These are phyloP conservation scores for Porites australiensis DNA, from an alignment of 64 coral and sea anemone genomes.

Conservation along the genomic window DNA sequence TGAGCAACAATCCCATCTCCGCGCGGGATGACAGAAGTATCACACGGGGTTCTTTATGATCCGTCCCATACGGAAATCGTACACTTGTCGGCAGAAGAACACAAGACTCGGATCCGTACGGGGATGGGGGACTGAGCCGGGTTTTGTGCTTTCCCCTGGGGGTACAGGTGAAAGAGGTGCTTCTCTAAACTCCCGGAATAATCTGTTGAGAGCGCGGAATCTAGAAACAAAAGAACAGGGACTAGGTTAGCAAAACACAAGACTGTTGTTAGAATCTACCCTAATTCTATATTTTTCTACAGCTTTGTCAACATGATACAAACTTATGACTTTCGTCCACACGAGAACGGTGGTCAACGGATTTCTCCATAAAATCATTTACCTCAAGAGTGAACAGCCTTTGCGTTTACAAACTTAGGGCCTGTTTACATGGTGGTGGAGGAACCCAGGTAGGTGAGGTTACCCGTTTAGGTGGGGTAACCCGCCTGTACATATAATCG, in stretches of 20 bases:
- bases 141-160: conserved; percentile 84
- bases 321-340: too few species aligned
- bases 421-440: too few species aligned
- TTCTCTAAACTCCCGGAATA: conserved; percentile 84
- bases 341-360: too few species aligned
- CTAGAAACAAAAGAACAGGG: conserved; percentile 19
- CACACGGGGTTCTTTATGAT: conserved; percentile 96
- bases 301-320: too few species aligned
- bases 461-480: too few species aligned
- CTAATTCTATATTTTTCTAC: too few species aligned
- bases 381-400: too few species aligned
- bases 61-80: conserved; percentile 96
- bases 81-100: conserved; percentile 98
- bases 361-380: too few species aligned
- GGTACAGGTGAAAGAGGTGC: conserved; percentile 84
- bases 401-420: too few species aligned
- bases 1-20: neutral
- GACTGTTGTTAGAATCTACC: neutral
- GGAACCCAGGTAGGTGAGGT: too few species aligned
- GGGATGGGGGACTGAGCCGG: conserved; percentile 80
- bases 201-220: conserved; percentile 85
- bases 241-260: neutral
- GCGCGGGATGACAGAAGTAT: neutral
- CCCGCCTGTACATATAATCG: too few species aligned
- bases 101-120: conserved; percentile 90